phyloP scores from a whole-genome alignment of 1,140 invertebrate species.

The Venustaconcha ellipsiformis region DNA sequence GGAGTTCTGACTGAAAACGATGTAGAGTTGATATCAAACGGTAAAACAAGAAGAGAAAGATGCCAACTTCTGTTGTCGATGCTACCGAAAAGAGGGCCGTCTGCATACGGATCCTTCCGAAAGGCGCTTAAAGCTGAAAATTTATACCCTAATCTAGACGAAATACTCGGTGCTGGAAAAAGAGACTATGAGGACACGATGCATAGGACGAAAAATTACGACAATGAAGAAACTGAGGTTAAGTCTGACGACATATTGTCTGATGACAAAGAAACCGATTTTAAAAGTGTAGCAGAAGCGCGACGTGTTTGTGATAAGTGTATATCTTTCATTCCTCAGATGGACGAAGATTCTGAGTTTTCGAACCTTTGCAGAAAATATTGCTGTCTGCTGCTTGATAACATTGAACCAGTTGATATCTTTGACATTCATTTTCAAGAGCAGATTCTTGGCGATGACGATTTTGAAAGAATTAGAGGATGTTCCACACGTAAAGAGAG shows the following conservation, averaged over 20 bases:
- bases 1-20: conserved; percentile 32
- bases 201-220: background rate
- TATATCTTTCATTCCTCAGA: background rate
- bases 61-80: conserved; percentile 15
- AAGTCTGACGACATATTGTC: background rate
- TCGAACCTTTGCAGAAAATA: conserved; percentile 1
- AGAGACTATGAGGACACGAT: background rate
- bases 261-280: background rate
- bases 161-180: background rate
- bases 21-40: conserved; percentile 19
- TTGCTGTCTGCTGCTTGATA: conserved; percentile 28
- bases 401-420: conserved; percentile 37
- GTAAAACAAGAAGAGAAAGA: conserved; percentile 22
- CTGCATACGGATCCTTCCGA: conserved; percentile 30
- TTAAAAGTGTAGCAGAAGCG: background rate
- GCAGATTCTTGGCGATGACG: conserved; percentile 17
- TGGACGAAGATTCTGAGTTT: background rate
- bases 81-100: conserved; percentile 18
- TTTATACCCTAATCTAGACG: conserved; percentile 9
- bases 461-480: conserved; percentile 20
- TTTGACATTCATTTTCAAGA: conserved; percentile 35
- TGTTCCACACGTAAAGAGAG: conserved; percentile 26
- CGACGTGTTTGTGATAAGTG: conserved; percentile 1
- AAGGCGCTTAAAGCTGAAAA: conserved; percentile 18
- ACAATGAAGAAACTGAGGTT: background rate